Evolutionary conservation across 2,113 vertebrate species (phyloP).

Genomic region (Oncorhynchus mykiss): DNA sequence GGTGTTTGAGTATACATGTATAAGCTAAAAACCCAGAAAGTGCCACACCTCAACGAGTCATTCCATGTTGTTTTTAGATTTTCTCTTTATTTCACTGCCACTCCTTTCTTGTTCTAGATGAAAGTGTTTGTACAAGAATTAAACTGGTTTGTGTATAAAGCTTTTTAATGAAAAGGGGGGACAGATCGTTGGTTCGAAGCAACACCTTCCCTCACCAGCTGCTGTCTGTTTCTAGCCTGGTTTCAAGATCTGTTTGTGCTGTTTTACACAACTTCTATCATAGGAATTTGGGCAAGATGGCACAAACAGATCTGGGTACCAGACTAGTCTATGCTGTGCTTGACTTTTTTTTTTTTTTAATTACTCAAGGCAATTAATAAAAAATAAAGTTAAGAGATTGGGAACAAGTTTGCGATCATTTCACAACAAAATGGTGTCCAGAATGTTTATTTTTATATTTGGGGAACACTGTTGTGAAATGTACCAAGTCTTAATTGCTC

Average conservation of each 20-base stretch:
- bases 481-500: conserved; percentile 45
- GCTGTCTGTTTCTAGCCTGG: conserved; percentile 67
- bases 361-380: conserved; percentile 40
- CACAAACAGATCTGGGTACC: too few relatives aligned
- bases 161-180: conserved; percentile 81
- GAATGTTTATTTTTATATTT: conserved; percentile 88
- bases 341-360: conserved; percentile 40
- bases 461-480: conserved; percentile 75
- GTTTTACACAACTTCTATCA: too few relatives aligned
- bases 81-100: conserved; percentile 67
- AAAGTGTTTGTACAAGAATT: conserved; percentile 83
- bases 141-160: conserved; percentile 80
- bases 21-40: conserved; percentile 87
- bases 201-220: conserved; percentile 77
- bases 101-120: conserved; percentile 72
- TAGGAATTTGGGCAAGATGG: too few relatives aligned
- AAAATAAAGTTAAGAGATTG: conserved; percentile 46
- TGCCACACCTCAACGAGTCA: conserved; percentile 86
- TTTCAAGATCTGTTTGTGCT: too few relatives aligned
- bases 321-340: conserved; percentile 67
- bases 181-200: conserved; percentile 60
- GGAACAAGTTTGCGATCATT: conserved; percentile 63
- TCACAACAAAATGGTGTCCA: conserved; percentile 74
- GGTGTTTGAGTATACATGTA: conserved; percentile 66
- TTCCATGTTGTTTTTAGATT: conserved; percentile 84